A percentile compares a stretch with the other conserved stretches of the same genome.
Evolutionary conservation across 2,113 vertebrate species (phyloP).

Genomic region (Paracanthobrama guichenoti): DNA sequence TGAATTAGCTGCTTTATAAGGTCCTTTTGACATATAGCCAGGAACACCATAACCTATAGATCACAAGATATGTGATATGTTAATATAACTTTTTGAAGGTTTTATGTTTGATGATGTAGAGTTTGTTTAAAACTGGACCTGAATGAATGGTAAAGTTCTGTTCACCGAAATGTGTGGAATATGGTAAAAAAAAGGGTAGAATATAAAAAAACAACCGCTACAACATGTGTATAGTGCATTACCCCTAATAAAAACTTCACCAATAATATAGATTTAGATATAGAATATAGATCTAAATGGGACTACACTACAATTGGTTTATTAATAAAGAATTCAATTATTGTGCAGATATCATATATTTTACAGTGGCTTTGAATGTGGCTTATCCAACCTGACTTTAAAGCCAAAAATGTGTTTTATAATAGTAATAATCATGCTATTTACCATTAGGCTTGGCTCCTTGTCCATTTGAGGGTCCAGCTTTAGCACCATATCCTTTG

Average conservation of each 20-base stretch:
- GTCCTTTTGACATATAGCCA: slow-evolving; percentile 54
- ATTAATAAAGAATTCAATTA: too few species aligned
- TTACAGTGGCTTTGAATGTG: neutral
- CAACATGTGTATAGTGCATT: neutral
- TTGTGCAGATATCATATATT: neutral
- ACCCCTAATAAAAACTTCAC: neutral
- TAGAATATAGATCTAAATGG: neutral
- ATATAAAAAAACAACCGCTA: neutral
- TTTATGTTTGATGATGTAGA: neutral
- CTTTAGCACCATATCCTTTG: neutral
- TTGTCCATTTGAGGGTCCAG: slow-evolving; percentile 11
- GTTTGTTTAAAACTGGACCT: neutral
- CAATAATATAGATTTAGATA: neutral
- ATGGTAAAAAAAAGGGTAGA: too few species aligned
- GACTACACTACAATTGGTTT: too few species aligned
- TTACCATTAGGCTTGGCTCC: neutral
- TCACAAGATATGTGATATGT: slow-evolving; percentile 24
- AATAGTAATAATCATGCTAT: neutral
- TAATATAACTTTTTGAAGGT: neutral
- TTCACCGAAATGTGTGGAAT: neutral
- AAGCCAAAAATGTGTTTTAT: neutral
- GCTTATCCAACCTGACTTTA: neutral
- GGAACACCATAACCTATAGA: slow-evolving; percentile 60
- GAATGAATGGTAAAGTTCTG: neutral
- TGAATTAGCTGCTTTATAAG: slow-evolving; percentile 56